Conservation (phyloP, 2,888 invertebrate genomes). For the Tricholauxania praeusta region DNA sequence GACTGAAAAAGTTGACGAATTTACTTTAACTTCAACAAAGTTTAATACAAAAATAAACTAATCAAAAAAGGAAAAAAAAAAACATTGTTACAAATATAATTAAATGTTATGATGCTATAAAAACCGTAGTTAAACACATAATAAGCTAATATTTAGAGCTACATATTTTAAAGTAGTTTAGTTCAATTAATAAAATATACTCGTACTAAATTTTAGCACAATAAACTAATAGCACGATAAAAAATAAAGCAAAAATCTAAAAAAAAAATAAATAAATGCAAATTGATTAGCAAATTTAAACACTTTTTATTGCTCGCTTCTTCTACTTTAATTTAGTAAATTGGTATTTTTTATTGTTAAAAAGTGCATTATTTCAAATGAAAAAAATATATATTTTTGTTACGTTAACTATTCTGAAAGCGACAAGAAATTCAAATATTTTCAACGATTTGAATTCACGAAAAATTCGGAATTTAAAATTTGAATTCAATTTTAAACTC, state of each 20-base stretch:
- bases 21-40: conserved; percentile 58
- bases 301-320: conserved; percentile 32
- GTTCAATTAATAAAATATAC: conserved; percentile 25
- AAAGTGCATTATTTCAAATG: not conserved
- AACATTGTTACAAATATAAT: conserved; percentile 23
- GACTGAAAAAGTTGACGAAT: conserved; percentile 63
- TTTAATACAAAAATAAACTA: conserved; percentile 51
- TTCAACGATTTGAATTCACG: no score
- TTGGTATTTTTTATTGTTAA: conserved; percentile 17
- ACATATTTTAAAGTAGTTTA: conserved; percentile 29
- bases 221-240: conserved; percentile 1
- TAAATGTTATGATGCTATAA: not conserved
- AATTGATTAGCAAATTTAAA: conserved; percentile 25
- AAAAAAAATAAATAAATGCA: conserved; percentile 25
- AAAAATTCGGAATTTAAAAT: no score
- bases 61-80: conserved; percentile 45
- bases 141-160: conserved; percentile 2
- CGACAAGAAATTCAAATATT: no score
- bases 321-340: conserved; percentile 4
- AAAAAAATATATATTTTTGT: no score
- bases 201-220: conserved; percentile 30
- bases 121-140: not conserved
- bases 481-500: no score
- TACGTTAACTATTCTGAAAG: no score
- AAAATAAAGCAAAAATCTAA: not conserved